A percentile compares a stretch with the other conserved stretches of the same genome.
Conservation (phyloP, 2,888 invertebrate genomes). For the Brachycybe producta region DNA sequence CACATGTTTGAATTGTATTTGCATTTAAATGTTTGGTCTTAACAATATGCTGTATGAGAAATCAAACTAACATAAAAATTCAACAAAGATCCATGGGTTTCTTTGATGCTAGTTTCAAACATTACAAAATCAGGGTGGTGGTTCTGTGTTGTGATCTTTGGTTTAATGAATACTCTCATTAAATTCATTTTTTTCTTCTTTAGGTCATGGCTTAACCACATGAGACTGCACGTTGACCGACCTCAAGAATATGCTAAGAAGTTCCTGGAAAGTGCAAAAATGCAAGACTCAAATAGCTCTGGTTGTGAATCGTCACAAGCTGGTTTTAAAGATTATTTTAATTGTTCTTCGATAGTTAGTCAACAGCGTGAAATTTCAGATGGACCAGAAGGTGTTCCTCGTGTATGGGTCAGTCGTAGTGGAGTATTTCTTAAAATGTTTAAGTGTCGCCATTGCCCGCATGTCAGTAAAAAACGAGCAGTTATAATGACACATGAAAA, state of each 20-base stretch:
- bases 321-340: background rate
- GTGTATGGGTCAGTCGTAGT: conserved; percentile 61
- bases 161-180: no score
- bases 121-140: no score
- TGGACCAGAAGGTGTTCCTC: conserved; percentile 39
- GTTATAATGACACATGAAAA: conserved; percentile 72
- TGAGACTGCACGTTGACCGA: conserved; percentile 48
- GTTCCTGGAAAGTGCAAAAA: conserved; percentile 10
- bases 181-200: background rate
- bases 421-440: conserved; percentile 65
- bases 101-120: no score
- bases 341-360: no score
- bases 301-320: background rate
- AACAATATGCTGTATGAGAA: no score
- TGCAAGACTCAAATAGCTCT: background rate
- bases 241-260: conserved; percentile 31
- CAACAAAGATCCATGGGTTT: no score
- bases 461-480: conserved; percentile 63
- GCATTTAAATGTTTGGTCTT: no score
- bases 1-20: no score
- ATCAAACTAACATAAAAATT: no score
- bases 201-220: conserved; percentile 48
- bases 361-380: background rate
- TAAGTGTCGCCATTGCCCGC: conserved; percentile 71
- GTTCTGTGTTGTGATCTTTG: no score